These are phyloP conservation scores for Catamblyrhynchus diadema DNA, from an alignment of 2,797 vertebrate species.

Conservation along the genomic window DNA sequence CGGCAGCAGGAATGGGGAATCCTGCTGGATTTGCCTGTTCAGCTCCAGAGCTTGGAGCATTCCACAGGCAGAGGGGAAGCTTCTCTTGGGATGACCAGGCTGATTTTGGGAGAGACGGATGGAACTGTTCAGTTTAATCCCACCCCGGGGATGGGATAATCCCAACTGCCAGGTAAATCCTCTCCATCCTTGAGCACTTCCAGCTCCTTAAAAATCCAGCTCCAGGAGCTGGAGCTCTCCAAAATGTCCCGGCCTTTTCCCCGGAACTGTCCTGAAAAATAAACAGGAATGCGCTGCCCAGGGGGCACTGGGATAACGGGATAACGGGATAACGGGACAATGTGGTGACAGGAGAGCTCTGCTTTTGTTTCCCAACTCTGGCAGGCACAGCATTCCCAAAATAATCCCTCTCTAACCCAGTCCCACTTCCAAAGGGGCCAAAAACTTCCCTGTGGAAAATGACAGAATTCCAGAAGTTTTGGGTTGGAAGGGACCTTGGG, in stretches of 20 bases:
- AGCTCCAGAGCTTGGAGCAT: accelerated
- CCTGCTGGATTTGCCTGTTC: accelerated
- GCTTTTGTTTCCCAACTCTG: background rate
- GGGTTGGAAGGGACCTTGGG: background rate
- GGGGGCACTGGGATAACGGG: background rate
- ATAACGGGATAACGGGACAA: accelerated
- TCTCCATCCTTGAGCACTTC: background rate
- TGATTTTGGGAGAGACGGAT: background rate
- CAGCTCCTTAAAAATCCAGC: background rate
- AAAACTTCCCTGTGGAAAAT: accelerated
- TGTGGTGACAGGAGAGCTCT: background rate
- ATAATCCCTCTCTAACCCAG: background rate
- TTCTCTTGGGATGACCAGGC: accelerated
- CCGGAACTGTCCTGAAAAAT: background rate
- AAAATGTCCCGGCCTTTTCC: too few species aligned
- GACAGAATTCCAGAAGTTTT: background rate
- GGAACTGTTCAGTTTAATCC: accelerated
- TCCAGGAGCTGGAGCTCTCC: background rate
- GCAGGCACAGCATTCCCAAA: background rate
- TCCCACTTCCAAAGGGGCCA: too few species aligned
- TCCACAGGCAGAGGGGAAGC: background rate
- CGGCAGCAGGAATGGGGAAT: background rate
- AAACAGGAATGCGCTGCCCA: background rate
- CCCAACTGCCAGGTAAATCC: background rate
- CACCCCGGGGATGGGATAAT: background rate